These are phyloP conservation scores for Cyanoramphus novaezelandiae DNA, from an alignment of 2,113 vertebrate species.

Conservation along the genomic window DNA sequence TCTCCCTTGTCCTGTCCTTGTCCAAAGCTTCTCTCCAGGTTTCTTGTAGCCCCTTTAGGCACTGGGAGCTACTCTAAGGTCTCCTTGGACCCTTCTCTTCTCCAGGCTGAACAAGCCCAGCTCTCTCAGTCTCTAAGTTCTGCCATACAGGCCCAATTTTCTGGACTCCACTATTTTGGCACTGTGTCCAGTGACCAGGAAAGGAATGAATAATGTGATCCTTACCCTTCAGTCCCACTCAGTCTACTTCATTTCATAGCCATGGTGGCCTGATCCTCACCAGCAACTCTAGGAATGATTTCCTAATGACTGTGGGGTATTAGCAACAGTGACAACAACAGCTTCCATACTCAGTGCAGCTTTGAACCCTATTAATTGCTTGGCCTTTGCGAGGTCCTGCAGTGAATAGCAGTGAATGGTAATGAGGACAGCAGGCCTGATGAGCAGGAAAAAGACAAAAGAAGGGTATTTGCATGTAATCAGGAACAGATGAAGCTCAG, in stretches of 20 bases:
- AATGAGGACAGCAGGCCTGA: conserved; percentile 10
- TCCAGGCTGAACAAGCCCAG: background rate
- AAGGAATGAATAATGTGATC: background rate
- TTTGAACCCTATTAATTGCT: background rate
- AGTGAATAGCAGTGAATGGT: conserved; percentile 15
- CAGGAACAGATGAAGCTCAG: conserved; percentile 45
- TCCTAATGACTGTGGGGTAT: background rate
- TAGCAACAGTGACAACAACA: background rate
- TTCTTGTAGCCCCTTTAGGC: background rate
- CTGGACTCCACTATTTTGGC: background rate
- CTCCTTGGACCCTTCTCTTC: background rate
- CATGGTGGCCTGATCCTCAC: background rate
- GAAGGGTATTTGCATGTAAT: conserved; percentile 19
- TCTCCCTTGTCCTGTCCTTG: background rate
- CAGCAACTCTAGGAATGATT: background rate
- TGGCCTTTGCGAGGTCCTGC: background rate
- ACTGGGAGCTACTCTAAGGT: background rate
- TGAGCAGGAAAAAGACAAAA: conserved; percentile 37
- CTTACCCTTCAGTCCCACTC: background rate
- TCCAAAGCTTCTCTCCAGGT: background rate
- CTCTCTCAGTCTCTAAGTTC: background rate
- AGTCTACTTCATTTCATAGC: background rate
- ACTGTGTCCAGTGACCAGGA: background rate
- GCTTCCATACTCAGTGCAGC: background rate
- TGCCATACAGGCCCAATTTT: background rate